A percentile compares a stretch with the other conserved stretches of the same genome.
These are phyloP conservation scores for Aeoliscus strigatus DNA, from an alignment of 2,797 vertebrate genomes.

Conservation along the genomic window DNA sequence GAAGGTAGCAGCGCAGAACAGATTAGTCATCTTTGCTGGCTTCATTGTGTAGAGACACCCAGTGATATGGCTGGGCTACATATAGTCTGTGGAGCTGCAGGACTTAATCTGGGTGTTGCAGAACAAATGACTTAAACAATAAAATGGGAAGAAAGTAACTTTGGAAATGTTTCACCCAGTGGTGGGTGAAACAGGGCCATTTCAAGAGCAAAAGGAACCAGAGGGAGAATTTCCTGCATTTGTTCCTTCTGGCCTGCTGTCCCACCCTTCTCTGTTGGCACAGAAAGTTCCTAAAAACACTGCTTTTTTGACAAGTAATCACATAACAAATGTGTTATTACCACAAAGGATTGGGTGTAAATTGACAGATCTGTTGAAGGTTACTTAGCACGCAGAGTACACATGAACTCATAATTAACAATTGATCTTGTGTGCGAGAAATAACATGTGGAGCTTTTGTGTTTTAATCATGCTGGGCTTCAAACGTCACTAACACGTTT, in stretches of 20 bases:
- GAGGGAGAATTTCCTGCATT: conserved; percentile 64
- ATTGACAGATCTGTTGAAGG: conserved; percentile 7
- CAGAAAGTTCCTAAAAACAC: conserved; percentile 46
- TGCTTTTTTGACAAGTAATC: too few species aligned
- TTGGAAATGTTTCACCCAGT: conserved; percentile 54
- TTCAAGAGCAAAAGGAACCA: conserved; percentile 59
- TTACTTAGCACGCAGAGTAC: too few species aligned
- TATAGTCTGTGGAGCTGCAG: conserved; percentile 2
- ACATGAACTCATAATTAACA: too few species aligned
- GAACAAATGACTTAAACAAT: conserved; percentile 41
- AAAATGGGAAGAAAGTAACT: conserved; percentile 49
- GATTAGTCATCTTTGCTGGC: conserved; percentile 11
- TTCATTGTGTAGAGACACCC: conserved; percentile 6
- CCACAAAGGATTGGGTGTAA: too few species aligned
- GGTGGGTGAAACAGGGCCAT: conserved; percentile 61
- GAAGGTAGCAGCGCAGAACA: too few species aligned
- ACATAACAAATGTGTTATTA: too few species aligned
- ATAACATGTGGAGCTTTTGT: too few species aligned
- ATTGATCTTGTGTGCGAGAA: too few species aligned
- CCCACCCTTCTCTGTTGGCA: conserved; percentile 51
- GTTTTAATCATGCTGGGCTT: too few species aligned
- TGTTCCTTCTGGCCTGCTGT: conserved; percentile 55
- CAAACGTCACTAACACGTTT: too few species aligned
- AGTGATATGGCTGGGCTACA: conserved; percentile 9
- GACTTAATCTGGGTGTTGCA: conserved; percentile 20